Evolutionary conservation across 2,113 vertebrate genomes (phyloP).

Genomic region (Cepphus grylle): DNA sequence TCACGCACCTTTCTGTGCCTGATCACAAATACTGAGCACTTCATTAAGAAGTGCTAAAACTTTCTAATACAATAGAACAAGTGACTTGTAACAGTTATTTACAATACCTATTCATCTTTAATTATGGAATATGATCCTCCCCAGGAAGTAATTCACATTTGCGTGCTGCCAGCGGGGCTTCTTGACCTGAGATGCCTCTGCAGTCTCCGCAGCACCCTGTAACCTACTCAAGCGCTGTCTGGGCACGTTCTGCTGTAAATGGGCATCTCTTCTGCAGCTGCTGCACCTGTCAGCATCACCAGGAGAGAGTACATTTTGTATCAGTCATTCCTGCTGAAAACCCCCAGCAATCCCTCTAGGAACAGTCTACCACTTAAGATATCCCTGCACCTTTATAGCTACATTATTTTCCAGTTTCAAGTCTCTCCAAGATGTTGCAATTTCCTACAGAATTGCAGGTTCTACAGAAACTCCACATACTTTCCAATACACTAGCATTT

Average conservation of each 20-base stretch:
- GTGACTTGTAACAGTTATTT: neutral
- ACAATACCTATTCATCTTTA: neutral
- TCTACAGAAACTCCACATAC: neutral
- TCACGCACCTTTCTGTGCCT: neutral
- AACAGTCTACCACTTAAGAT: neutral
- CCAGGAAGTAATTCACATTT: neutral
- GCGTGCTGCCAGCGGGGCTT: neutral
- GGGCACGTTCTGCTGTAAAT: neutral
- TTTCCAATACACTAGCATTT: neutral
- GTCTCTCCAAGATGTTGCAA: neutral
- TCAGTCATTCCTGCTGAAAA: neutral
- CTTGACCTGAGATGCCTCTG: neutral
- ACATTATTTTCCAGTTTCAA: neutral
- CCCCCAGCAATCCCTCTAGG: neutral
- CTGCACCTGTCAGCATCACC: neutral
- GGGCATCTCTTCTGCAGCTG: neutral
- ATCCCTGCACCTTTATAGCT: neutral
- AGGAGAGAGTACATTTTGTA: neutral
- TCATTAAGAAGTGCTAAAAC: neutral
- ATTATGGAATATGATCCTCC: neutral
- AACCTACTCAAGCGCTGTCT: neutral
- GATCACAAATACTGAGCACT: neutral
- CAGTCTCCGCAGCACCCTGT: neutral
- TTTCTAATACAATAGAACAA: neutral
- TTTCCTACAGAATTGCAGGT: neutral